phyloP scores from a whole-genome alignment of 2,113 vertebrate species.

The Melanerpes formicivorus region DNA sequence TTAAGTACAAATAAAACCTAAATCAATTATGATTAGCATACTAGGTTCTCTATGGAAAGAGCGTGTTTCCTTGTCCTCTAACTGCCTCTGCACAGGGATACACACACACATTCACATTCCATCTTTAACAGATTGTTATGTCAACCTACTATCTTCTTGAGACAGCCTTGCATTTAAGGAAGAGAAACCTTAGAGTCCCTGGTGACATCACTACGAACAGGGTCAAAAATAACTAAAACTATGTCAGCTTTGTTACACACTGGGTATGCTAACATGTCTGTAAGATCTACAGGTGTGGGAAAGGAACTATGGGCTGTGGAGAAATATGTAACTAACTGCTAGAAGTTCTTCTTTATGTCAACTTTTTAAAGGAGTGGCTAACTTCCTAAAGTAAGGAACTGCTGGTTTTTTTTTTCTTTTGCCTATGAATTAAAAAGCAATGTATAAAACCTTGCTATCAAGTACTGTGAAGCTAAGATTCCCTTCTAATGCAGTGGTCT shows the following conservation, averaged over 20 bases:
- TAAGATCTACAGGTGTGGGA: not conserved
- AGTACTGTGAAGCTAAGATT: not conserved
- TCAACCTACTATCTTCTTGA: not conserved
- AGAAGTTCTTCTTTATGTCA: not conserved
- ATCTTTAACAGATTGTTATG: not conserved
- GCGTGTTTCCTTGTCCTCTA: not conserved
- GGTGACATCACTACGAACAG: not conserved
- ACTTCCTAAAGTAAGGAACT: not conserved
- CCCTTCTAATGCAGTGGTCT: not conserved
- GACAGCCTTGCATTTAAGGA: not conserved
- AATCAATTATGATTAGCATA: not conserved
- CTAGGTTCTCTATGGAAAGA: not conserved
- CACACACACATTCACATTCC: not conserved
- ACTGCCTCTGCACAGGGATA: not conserved
- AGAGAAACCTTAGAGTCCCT: not conserved
- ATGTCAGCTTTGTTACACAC: not conserved
- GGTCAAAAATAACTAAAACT: not conserved
- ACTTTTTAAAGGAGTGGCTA: not conserved
- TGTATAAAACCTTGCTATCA: not conserved
- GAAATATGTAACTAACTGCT: not conserved
- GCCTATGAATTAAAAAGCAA: not conserved
- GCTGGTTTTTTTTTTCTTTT: not conserved
- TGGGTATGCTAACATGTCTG: not conserved
- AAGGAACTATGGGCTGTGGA: not conserved
- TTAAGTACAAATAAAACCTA: not conserved